Evolutionary conservation across 1,140 invertebrate genomes (phyloP).

Genomic region (Drosophila burlai): DNA sequence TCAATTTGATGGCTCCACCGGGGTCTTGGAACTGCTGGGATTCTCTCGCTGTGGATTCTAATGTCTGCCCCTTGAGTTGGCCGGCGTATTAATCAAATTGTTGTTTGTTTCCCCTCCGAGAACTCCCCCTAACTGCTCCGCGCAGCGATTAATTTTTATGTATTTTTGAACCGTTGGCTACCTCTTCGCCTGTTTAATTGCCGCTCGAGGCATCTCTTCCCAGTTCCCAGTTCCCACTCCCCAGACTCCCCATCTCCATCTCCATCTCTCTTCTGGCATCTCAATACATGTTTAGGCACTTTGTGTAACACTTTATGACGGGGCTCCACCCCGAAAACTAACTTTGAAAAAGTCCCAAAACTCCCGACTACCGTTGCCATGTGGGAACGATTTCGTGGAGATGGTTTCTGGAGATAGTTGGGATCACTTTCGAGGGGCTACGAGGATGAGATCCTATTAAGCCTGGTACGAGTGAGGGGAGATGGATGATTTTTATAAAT

Average conservation of each 20-base stretch:
- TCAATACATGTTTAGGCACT: conserved; percentile 82
- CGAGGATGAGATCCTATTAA: conserved; percentile 26
- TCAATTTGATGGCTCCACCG: conserved; percentile 75
- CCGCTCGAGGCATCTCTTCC: conserved; percentile 46
- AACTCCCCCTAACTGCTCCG: conserved; percentile 4
- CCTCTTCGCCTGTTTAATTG: conserved; percentile 70
- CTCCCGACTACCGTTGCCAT: conserved; percentile 63
- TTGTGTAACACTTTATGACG: conserved; percentile 81
- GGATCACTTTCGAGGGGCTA: conserved; percentile 34
- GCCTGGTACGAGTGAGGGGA: neutral
- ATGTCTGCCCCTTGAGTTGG: conserved; percentile 42
- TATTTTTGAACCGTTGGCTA: conserved; percentile 53
- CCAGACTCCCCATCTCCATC: neutral
- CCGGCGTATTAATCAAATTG: conserved; percentile 78
- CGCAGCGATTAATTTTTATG: conserved; percentile 75
- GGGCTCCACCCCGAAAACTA: conserved; percentile 56
- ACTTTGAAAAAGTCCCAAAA: conserved; percentile 4
- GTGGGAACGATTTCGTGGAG: conserved; percentile 57
- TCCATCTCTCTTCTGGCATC: conserved; percentile 65
- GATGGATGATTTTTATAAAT: neutral
- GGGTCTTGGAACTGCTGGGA: conserved; percentile 29
- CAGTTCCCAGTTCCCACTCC: neutral
- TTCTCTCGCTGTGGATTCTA: conserved; percentile 32
- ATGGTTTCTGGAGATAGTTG: conserved; percentile 44
- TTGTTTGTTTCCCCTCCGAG: conserved; percentile 38